A percentile compares a stretch with the other conserved stretches of the same genome.
Conservation (phyloP, 2,113 vertebrate species). For the Burhinus bistriatus region DNA sequence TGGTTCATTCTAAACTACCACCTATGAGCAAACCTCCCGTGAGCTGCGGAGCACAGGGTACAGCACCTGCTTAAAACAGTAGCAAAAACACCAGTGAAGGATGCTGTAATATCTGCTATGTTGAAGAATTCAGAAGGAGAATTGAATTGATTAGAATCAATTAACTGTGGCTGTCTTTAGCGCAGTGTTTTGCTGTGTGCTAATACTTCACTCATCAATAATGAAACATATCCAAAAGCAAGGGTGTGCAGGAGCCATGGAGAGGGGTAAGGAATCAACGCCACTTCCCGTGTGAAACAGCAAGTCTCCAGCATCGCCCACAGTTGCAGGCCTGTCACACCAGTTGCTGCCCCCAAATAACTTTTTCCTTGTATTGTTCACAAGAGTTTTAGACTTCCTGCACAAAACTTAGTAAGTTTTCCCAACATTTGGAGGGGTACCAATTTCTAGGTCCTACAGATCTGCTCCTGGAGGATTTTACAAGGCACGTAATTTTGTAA, state of each 20-base stretch:
- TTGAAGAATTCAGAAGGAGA: neutral
- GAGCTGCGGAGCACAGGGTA: neutral
- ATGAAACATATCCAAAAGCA: neutral
- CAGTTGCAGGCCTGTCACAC: neutral
- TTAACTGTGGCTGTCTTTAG: neutral
- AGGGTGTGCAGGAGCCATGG: neutral
- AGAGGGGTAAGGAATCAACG: neutral
- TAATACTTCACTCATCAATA: neutral
- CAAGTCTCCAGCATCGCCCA: neutral
- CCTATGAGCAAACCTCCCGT: neutral
- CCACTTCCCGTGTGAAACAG: neutral
- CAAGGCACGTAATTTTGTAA: accelerated
- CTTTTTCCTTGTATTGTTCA: neutral
- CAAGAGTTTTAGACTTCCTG: neutral
- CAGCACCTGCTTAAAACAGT: neutral
- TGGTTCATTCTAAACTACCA: neutral
- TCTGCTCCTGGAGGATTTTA: neutral
- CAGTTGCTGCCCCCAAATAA: neutral
- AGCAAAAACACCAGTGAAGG: neutral
- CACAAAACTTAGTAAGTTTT: neutral
- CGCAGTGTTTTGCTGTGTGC: neutral
- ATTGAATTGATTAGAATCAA: neutral
- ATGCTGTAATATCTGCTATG: neutral
- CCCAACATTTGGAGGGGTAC: neutral
- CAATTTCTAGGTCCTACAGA: neutral